Percentiles rank a stretch among this genome's conserved stretches.
These are phyloP conservation scores for Falco cherrug DNA, from an alignment of 2,797 vertebrate species.

Conservation along the genomic window DNA sequence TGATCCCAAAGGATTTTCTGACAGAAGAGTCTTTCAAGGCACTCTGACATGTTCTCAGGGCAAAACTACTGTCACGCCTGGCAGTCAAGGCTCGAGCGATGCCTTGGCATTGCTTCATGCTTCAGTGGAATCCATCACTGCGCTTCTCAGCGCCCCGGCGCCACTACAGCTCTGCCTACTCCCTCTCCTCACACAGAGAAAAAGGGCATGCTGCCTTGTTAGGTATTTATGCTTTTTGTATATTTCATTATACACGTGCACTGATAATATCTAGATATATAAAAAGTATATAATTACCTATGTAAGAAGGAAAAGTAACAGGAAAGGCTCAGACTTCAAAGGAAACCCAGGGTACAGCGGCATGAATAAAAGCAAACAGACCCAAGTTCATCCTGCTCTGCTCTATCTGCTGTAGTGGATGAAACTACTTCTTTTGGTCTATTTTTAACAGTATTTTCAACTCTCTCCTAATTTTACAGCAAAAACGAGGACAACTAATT, in stretches of 20 bases:
- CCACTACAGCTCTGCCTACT: not conserved
- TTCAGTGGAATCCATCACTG: not conserved
- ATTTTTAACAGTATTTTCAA: not conserved
- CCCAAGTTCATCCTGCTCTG: not conserved
- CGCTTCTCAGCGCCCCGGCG: not conserved
- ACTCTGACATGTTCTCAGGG: slow-evolving; percentile 1
- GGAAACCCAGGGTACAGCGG: not conserved
- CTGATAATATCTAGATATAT: not conserved
- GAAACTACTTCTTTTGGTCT: not conserved
- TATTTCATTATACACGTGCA: rapidly evolving
- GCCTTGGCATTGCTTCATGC: not conserved
- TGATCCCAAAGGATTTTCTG: slow-evolving; percentile 47
- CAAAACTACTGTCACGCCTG: not conserved
- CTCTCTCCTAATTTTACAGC: not conserved
- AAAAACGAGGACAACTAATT: not conserved
- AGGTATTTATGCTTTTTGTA: not conserved
- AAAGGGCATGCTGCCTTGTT: rapidly evolving
- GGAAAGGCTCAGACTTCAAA: not conserved
- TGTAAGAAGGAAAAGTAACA: not conserved
- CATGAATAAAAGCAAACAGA: not conserved
- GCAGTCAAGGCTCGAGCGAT: not conserved
- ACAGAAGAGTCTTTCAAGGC: slow-evolving; percentile 7
- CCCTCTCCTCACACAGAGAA: not conserved
- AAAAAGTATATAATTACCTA: not conserved
- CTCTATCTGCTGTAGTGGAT: not conserved